Conservation (phyloP, 2,888 invertebrate genomes). For the Drosophila bunnanda region DNA sequence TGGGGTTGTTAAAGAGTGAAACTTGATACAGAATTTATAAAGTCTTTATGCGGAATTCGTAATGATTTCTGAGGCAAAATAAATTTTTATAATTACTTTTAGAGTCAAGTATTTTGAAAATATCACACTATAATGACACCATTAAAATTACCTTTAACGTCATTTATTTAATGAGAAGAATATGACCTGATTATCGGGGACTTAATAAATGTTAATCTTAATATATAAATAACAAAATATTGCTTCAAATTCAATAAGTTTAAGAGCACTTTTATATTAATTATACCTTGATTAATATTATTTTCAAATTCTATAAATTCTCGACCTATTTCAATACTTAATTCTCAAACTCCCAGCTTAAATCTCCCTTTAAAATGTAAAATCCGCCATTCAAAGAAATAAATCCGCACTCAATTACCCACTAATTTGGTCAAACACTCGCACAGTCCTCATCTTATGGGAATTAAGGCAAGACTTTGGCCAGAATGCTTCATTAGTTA, state of each 20-base stretch:
- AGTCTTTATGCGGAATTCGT: background rate
- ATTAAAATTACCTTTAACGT: background rate
- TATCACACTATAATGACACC: background rate
- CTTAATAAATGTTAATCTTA: background rate
- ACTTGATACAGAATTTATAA: background rate
- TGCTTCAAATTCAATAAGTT: background rate
- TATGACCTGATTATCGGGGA: background rate
- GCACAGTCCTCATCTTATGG: background rate
- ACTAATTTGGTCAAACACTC: slow-evolving; percentile 20
- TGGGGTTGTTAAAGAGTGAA: background rate
- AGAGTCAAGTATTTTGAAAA: no score
- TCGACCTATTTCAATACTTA: background rate
- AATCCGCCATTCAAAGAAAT: background rate
- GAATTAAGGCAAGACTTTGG: slow-evolving; percentile 37
- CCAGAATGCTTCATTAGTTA: slow-evolving; percentile 70
- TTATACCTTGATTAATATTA: background rate
- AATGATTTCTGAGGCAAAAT: background rate
- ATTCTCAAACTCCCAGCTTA: no score
- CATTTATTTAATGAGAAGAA: background rate
- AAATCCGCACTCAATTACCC: slow-evolving; percentile 11
- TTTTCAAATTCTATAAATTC: background rate
- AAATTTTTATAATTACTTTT: no score
- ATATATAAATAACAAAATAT: background rate
- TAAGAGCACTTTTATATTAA: background rate
- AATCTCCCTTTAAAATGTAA: slow-evolving; percentile 1